phyloP scores from a whole-genome alignment of 2,797 vertebrate genomes.

The Myotis pilosus region DNA sequence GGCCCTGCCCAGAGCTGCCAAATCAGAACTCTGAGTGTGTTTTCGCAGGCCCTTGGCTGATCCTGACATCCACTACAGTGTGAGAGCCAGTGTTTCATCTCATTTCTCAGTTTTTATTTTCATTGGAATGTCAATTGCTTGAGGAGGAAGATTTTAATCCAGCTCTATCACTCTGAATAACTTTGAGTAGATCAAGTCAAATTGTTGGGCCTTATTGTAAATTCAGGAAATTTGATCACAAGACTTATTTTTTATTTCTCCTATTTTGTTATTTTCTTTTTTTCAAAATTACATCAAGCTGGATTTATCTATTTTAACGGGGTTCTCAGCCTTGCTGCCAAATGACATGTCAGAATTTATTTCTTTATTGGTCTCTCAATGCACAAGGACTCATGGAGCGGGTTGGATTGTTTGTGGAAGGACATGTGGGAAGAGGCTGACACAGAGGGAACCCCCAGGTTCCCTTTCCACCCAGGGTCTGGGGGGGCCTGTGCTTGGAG shows the following conservation, averaged over 20 bases:
- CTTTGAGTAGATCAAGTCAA: neutral
- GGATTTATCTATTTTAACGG: neutral
- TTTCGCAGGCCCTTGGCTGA: neutral
- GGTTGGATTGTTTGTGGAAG: neutral
- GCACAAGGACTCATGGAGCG: neutral
- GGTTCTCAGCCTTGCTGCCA: neutral
- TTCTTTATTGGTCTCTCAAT: neutral
- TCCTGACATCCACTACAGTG: accelerated
- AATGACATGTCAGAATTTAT: neutral
- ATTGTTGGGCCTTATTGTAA: neutral
- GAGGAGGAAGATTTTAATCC: neutral
- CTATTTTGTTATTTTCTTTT: neutral
- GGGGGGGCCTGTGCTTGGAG: neutral
- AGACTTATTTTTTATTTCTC: neutral
- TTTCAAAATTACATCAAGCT: neutral
- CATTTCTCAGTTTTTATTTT: neutral
- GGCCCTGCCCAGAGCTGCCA: neutral
- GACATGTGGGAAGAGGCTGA: neutral
- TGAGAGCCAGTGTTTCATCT: neutral
- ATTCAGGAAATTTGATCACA: neutral
- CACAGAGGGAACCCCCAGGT: no score
- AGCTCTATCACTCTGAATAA: neutral
- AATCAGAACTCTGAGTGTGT: neutral
- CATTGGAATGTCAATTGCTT: neutral
- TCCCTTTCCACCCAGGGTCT: neutral